Percentiles rank a stretch among this genome's conserved stretches.
Evolutionary conservation across 92 coral and sea anemone genomes (phyloP).

Genomic region (Anthopleura xanthogrammica): DNA sequence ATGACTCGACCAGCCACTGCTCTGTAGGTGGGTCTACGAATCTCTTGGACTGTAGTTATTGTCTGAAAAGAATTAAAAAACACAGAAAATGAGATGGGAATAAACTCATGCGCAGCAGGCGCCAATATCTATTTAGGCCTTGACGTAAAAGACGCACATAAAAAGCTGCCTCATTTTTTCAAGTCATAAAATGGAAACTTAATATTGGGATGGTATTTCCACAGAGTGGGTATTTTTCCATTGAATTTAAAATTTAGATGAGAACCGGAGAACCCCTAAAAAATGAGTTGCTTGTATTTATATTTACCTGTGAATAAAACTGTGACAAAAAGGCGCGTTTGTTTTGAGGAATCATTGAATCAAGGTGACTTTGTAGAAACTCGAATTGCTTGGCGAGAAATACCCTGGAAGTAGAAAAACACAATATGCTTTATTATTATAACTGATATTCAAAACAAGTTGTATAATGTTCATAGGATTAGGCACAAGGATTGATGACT

Average conservation of each 20-base stretch:
- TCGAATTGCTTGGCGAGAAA: conserved; percentile 96
- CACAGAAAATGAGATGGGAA: background rate
- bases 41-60: conserved; percentile 86
- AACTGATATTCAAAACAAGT: too few species aligned
- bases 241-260: too few species aligned
- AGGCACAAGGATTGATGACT: conserved; percentile 35
- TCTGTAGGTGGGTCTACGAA: conserved; percentile 93
- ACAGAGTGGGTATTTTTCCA: too few species aligned
- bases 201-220: too few species aligned
- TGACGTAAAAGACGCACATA: too few species aligned
- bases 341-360: conserved; percentile 84
- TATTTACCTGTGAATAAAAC: conserved; percentile 93
- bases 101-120: background rate
- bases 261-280: too few species aligned
- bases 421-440: background rate
- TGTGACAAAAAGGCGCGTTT: conserved; percentile 98
- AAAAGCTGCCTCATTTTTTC: too few species aligned
- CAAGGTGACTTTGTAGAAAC: conserved; percentile 87
- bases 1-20: conserved; percentile 82
- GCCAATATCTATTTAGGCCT: background rate
- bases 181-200: too few species aligned
- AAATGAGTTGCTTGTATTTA: too few species aligned
- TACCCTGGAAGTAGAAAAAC: conserved; percentile 55
- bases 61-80: conserved; percentile 55
- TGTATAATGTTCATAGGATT: background rate